phyloP scores from a whole-genome alignment of 2,797 vertebrate genomes.

The Centropyge bicolor region DNA sequence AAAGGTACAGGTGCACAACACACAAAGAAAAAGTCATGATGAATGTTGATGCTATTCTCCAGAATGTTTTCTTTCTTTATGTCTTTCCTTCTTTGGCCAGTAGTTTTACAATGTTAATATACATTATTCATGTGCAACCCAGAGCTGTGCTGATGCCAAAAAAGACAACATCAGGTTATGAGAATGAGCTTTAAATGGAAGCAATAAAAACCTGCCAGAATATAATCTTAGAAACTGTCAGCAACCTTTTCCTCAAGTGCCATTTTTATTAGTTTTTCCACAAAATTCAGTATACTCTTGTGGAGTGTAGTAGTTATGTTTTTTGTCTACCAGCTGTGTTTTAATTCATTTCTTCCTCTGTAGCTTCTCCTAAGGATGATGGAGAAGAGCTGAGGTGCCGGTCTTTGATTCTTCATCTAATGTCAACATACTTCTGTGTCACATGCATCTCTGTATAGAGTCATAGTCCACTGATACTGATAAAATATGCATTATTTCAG shows the following conservation, averaged over 20 bases:
- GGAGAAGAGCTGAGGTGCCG: constrained; percentile 75
- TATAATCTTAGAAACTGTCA: not conserved
- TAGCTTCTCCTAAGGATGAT: constrained; percentile 86
- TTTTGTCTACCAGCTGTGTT: not conserved
- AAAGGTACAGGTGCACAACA: constrained; percentile 71
- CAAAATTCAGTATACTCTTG: not conserved
- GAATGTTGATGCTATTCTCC: not conserved
- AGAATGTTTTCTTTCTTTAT: not conserved
- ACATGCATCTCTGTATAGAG: constrained; percentile 43
- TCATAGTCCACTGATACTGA: constrained; percentile 25
- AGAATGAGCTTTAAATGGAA: not conserved
- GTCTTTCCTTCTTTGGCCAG: not conserved
- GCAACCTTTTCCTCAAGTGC: not conserved
- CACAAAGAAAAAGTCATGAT: not conserved
- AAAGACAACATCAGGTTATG: not conserved
- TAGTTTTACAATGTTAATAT: not conserved
- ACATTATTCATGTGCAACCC: not conserved
- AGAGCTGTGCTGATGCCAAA: not conserved
- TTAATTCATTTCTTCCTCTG: constrained; percentile 17
- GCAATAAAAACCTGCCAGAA: not conserved
- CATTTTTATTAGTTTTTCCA: not conserved
- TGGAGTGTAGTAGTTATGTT: not conserved
- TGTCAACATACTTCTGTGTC: constrained; percentile 43
- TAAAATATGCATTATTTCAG: constrained; percentile 52
- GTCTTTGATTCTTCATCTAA: constrained; percentile 5